Conservation (phyloP, 2,113 vertebrate genomes). For the Columba livia region DNA sequence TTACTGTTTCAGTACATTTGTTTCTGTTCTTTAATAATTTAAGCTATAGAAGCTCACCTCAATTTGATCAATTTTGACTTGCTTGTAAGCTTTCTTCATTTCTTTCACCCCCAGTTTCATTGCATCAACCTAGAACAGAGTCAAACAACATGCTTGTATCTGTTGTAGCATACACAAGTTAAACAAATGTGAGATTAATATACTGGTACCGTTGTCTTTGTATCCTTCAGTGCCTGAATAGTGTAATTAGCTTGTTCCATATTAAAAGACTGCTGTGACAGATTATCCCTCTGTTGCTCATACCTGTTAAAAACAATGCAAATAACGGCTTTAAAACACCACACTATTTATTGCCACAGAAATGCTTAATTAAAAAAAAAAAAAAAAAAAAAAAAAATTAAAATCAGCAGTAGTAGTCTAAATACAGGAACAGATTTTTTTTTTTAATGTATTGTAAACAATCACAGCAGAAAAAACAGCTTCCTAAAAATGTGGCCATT, state of each 20-base stretch:
- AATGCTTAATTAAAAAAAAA: not conserved
- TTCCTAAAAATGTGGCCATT: not conserved
- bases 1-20: not conserved
- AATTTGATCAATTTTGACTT: slow-evolving; percentile 95
- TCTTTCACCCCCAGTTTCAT: slow-evolving; percentile 97
- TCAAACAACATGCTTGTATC: not conserved
- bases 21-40: not conserved
- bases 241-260: slow-evolving; percentile 99
- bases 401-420: not conserved
- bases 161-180: not conserved
- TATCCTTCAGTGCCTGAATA: slow-evolving; percentile 96
- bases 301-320: slow-evolving; percentile 82
- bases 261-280: slow-evolving; percentile 98
- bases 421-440: not conserved
- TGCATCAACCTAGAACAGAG: slow-evolving; percentile 88
- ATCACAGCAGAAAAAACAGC: not conserved
- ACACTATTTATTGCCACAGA: not conserved
- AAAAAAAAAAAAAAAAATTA: not conserved
- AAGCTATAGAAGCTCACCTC: slow-evolving; percentile 79
- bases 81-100: slow-evolving; percentile 98
- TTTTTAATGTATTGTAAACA: not conserved
- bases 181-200: not conserved
- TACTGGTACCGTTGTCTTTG: slow-evolving; percentile 91
- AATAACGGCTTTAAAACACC: not conserved
- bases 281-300: slow-evolving; percentile 92